Conservation (phyloP, 2,888 invertebrate genomes). For the Drosophila meridionalis region DNA sequence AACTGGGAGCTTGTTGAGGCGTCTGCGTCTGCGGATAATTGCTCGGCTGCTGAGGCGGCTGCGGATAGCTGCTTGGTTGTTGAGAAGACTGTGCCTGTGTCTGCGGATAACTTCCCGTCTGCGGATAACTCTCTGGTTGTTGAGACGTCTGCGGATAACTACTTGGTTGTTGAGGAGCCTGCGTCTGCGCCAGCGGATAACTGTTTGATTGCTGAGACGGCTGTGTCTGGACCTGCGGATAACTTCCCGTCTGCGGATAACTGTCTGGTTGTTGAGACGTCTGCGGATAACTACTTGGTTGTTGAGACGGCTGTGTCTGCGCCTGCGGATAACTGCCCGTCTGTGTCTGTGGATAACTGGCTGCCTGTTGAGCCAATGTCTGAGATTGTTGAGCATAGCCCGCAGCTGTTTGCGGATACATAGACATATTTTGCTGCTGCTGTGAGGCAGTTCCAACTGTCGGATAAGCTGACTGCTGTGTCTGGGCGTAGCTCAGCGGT, state of each 20-base stretch:
- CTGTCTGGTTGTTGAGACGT: conserved; percentile 2
- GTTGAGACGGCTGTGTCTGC: background rate
- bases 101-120: background rate
- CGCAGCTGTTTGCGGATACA: conserved; percentile 23
- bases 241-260: conserved; percentile 2
- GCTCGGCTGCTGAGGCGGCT: no score
- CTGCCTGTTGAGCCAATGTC: conserved; percentile 12
- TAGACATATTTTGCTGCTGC: conserved; percentile 19
- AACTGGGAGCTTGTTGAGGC: no score
- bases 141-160: background rate
- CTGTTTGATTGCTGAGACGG: background rate
- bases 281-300: conserved; percentile 8
- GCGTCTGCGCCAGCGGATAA: background rate
- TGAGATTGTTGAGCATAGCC: conserved; percentile 27
- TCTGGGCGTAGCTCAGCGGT: conserved; percentile 20
- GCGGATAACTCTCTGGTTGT: background rate
- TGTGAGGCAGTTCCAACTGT: conserved; percentile 6
- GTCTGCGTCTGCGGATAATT: no score
- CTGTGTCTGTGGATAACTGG: background rate
- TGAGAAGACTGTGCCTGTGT: no score
- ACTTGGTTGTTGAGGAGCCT: conserved; percentile 1
- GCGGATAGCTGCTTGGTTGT: no score
- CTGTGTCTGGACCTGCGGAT: background rate
- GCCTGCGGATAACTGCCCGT: conserved; percentile 5
- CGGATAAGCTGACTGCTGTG: conserved; percentile 19